These are phyloP conservation scores for Troilus luridus DNA, from an alignment of 2,888 invertebrate genomes.

Conservation along the genomic window DNA sequence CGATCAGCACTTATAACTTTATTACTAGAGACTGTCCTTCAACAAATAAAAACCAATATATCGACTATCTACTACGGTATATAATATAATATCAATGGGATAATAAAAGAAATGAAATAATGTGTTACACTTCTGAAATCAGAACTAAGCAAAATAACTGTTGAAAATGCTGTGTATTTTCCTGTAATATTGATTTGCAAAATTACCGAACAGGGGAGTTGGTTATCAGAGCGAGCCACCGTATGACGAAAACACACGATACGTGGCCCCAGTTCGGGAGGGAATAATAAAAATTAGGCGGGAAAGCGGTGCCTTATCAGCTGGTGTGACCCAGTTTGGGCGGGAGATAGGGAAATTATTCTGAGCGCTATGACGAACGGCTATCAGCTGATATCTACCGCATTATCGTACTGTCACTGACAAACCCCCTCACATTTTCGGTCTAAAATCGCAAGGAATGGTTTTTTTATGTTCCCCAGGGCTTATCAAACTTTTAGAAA, in stretches of 20 bases:
- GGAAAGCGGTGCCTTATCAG: conserved; percentile 32
- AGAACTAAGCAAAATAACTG: no score
- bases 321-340: conserved; percentile 26
- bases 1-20: no score
- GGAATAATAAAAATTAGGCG: conserved; percentile 40
- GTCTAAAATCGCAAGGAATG: neutral
- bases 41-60: no score
- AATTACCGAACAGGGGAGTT: neutral
- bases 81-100: no score
- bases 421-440: neutral
- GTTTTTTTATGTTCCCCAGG: neutral
- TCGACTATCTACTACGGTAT: no score
- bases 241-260: conserved; percentile 1
- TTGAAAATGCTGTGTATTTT: no score
- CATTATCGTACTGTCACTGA: conserved; percentile 19
- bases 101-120: no score
- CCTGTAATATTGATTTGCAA: neutral
- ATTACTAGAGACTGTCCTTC: no score
- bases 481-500: neutral
- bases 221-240: neutral
- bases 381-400: conserved; percentile 18
- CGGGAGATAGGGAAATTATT: conserved; percentile 44
- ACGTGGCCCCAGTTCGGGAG: neutral
- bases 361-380: conserved; percentile 39
- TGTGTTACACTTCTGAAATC: no score